phyloP scores from a whole-genome alignment of 2,113 vertebrate genomes.

The Octodon degus region DNA sequence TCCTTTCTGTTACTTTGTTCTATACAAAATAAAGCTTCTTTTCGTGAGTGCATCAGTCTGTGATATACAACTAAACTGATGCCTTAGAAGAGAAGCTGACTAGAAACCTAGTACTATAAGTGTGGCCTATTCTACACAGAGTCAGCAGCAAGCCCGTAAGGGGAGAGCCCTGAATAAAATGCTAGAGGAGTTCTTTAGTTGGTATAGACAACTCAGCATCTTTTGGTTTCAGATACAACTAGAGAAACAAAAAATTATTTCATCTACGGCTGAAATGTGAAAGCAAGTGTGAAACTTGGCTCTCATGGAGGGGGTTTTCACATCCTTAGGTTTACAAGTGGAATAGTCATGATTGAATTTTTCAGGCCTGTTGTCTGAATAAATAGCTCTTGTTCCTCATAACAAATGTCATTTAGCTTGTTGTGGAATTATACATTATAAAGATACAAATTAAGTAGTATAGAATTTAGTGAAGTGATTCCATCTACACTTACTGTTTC shows the following conservation, averaged over 20 bases:
- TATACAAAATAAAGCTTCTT: background rate
- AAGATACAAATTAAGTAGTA: background rate
- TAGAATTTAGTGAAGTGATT: background rate
- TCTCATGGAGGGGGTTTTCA: background rate
- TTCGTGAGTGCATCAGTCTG: background rate
- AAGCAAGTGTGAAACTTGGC: constrained; percentile 25
- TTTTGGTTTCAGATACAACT: background rate
- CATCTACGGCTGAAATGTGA: background rate
- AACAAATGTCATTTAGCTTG: constrained; percentile 48
- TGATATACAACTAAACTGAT: rapidly evolving
- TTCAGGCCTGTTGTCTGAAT: constrained; percentile 50
- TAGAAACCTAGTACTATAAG: rapidly evolving
- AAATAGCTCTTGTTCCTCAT: background rate
- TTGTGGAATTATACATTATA: background rate
- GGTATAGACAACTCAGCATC: background rate
- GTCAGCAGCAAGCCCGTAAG: rapidly evolving
- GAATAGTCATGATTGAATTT: constrained; percentile 58
- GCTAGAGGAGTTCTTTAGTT: no score
- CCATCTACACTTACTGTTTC: background rate
- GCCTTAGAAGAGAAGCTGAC: rapidly evolving
- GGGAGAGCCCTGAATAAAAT: background rate
- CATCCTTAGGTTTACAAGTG: constrained; percentile 66
- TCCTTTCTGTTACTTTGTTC: background rate
- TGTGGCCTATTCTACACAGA: background rate
- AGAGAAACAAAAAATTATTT: background rate